Evolutionary conservation across 2,888 invertebrate genomes (phyloP).

Genomic region (Coronaproctus castanopsis): DNA sequence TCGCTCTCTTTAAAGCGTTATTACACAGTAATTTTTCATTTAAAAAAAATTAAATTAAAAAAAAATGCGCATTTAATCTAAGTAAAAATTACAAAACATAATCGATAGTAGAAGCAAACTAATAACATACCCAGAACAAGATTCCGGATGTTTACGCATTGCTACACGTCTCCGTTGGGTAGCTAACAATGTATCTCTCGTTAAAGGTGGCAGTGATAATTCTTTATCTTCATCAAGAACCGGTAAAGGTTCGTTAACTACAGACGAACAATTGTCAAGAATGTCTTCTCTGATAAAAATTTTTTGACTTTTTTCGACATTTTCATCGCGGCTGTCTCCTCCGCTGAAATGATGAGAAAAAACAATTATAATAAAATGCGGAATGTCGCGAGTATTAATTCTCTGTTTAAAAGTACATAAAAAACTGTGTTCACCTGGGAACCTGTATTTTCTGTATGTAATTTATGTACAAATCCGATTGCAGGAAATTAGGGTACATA

Average conservation of each 20-base stretch:
- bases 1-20: too few relatives aligned
- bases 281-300: background rate
- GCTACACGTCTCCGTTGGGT: conserved; percentile 43
- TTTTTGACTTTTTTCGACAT: background rate
- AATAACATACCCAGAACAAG: background rate
- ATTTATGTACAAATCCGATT: conserved; percentile 75
- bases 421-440: background rate
- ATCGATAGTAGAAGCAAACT: too few relatives aligned
- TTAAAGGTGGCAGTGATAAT: conserved; percentile 40
- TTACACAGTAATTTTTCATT: too few relatives aligned
- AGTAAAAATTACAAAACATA: too few relatives aligned
- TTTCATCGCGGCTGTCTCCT: background rate
- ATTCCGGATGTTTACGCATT: background rate
- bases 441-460: conserved; percentile 43
- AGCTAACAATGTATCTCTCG: conserved; percentile 56
- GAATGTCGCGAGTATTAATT: too few relatives aligned
- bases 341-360: too few relatives aligned
- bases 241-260: conserved; percentile 34
- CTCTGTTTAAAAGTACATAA: background rate
- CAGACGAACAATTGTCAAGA: background rate
- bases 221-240: conserved; percentile 75
- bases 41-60: too few relatives aligned
- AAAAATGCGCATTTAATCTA: too few relatives aligned
- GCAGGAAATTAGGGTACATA: conserved; percentile 79
- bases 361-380: too few relatives aligned